phyloP scores from a whole-genome alignment of 2,797 vertebrate species.

The Bovichtus diacanthus region DNA sequence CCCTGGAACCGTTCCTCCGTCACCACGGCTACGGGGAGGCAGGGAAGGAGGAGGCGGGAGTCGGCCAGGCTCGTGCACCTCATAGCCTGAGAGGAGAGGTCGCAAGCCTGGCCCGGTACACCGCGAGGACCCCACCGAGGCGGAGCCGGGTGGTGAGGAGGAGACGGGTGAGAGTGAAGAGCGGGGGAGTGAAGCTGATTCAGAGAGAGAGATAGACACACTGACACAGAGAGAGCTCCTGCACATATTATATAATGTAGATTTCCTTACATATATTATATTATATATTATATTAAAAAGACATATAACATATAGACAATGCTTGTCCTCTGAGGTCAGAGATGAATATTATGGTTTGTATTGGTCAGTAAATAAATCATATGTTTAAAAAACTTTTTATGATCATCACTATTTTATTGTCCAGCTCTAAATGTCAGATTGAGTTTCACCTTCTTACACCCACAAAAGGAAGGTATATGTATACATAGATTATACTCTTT shows the following conservation, averaged over 20 bases:
- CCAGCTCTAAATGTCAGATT: background rate
- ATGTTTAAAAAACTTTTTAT: slow-evolving; percentile 43
- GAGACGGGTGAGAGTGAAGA: slow-evolving; percentile 76
- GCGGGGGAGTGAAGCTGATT: slow-evolving; percentile 50
- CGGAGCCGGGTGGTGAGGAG: slow-evolving; percentile 70
- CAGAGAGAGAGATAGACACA: slow-evolving; percentile 53
- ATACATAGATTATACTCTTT: no score
- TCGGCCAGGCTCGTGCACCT: slow-evolving; percentile 36
- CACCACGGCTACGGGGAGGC: slow-evolving; percentile 85
- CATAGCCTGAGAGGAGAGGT: slow-evolving; percentile 60
- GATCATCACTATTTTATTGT: background rate
- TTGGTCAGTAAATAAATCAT: background rate
- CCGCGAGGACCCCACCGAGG: slow-evolving; percentile 31
- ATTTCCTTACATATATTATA: no score
- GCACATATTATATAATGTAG: no score
- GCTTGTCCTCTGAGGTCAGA: background rate
- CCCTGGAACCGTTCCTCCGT: slow-evolving; percentile 86
- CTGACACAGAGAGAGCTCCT: slow-evolving; percentile 1
- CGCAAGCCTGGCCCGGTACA: slow-evolving; percentile 55
- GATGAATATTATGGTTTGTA: background rate
- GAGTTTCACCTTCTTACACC: no score
- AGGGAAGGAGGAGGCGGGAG: slow-evolving; percentile 37
- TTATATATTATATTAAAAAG: no score
- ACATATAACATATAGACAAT: background rate
- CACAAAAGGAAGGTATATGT: no score